Conservation (phyloP, 2,888 invertebrate species). For the Phaonia tiefii region DNA sequence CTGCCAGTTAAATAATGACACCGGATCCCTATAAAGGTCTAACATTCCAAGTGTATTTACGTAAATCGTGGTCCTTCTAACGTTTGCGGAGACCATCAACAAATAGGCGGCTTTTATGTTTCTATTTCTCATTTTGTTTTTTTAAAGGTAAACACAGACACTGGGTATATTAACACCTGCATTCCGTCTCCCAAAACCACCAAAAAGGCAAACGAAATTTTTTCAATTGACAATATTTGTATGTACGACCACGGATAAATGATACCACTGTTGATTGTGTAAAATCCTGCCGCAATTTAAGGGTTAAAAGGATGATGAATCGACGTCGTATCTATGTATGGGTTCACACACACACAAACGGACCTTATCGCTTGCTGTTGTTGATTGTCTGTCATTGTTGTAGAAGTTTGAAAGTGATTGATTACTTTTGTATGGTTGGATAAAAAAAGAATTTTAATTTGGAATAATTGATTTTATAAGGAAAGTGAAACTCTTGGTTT, state of each 20-base stretch:
- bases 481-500: constrained; percentile 8
- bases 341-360: not conserved
- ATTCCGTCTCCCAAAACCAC: too few species aligned
- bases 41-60: too few species aligned
- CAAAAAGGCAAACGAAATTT: not conserved
- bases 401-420: constrained; percentile 51
- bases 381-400: constrained; percentile 10
- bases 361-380: not conserved
- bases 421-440: constrained; percentile 26
- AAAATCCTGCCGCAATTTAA: not conserved
- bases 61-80: too few species aligned
- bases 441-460: constrained; percentile 36
- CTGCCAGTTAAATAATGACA: too few species aligned
- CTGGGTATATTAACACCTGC: too few species aligned
- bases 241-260: not conserved
- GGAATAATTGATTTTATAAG: constrained; percentile 45
- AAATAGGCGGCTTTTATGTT: too few species aligned
- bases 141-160: too few species aligned
- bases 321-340: not conserved
- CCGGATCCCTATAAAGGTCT: too few species aligned
- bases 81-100: too few species aligned
- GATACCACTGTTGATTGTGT: not conserved
- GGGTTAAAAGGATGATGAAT: constrained; percentile 37
- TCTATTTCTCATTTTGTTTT: too few species aligned
- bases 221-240: not conserved